A percentile compares a stretch with the other conserved stretches of the same genome.
phyloP scores from a whole-genome alignment of 2,113 vertebrate species.

The Ellobius talpinus region DNA sequence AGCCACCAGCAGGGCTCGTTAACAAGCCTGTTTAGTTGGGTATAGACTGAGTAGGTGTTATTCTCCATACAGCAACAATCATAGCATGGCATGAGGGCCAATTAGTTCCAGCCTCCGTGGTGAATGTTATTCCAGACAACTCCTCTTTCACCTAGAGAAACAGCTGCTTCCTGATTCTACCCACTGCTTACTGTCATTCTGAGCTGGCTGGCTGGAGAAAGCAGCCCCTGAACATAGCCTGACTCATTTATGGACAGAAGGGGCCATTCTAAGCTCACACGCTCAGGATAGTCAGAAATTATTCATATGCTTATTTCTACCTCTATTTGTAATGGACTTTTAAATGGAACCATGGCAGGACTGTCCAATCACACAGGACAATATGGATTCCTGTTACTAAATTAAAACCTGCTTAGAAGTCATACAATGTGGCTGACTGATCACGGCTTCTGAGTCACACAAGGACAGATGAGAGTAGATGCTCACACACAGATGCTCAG shows the following conservation, averaged over 20 bases:
- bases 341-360: background rate
- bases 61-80: constrained; percentile 43
- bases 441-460: background rate
- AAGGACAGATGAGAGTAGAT: background rate
- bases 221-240: background rate
- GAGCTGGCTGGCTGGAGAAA: background rate
- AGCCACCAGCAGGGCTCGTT: constrained; percentile 37
- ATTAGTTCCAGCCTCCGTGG: constrained; percentile 66
- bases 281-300: background rate
- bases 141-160: constrained; percentile 6
- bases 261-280: background rate
- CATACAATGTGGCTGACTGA: background rate
- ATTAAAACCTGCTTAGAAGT: constrained; percentile 53
- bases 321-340: background rate
- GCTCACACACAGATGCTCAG: background rate
- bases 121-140: constrained; percentile 47
- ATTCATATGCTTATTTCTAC: background rate
- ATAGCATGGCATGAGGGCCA: constrained; percentile 68
- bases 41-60: constrained; percentile 51
- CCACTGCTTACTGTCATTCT: constrained; percentile 32
- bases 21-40: constrained; percentile 62
- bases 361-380: constrained; percentile 42
- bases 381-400: background rate
- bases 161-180: constrained; percentile 66
- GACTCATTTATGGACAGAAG: background rate